Conservation (phyloP, 1,140 invertebrate genomes). For the Drosophila bifasciata region DNA sequence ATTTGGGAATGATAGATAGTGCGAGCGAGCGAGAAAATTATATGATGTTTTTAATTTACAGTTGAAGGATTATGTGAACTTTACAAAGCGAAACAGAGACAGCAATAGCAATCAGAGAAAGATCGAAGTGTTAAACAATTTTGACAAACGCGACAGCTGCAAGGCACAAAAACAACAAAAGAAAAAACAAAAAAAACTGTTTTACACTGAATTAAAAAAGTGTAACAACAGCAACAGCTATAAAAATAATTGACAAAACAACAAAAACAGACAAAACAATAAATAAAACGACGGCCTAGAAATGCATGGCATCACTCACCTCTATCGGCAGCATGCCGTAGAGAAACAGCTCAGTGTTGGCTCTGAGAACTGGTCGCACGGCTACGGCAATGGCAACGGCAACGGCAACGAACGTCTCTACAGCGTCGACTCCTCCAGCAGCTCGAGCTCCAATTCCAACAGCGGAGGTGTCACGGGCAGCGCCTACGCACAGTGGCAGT, state of each 20-base stretch:
- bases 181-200: slow-evolving; percentile 20
- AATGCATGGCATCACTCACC: slow-evolving; percentile 83
- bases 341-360: slow-evolving; percentile 77
- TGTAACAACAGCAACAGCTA: slow-evolving; percentile 43
- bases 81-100: slow-evolving; percentile 48
- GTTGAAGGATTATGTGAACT: slow-evolving; percentile 79
- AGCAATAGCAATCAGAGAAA: slow-evolving; percentile 17
- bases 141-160: slow-evolving; percentile 49
- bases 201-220: slow-evolving; percentile 66
- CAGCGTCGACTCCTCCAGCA: slow-evolving; percentile 75
- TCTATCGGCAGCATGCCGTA: slow-evolving; percentile 83
- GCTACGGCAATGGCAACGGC: slow-evolving; percentile 52
- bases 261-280: slow-evolving; percentile 10
- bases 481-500: slow-evolving; percentile 72
- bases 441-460: slow-evolving; percentile 74
- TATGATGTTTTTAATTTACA: slow-evolving; percentile 64
- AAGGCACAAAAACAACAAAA: slow-evolving; percentile 15
- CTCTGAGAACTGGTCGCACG: slow-evolving; percentile 70
- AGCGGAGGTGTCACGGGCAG: slow-evolving; percentile 68
- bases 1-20: slow-evolving; percentile 10
- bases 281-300: slow-evolving; percentile 16
- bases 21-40: slow-evolving; percentile 19
- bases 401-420: slow-evolving; percentile 52
- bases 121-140: slow-evolving; percentile 43
- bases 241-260: slow-evolving; percentile 1